Evolutionary conservation across 2,888 invertebrate genomes (phyloP).

Genomic region (Diarsia rubi): DNA sequence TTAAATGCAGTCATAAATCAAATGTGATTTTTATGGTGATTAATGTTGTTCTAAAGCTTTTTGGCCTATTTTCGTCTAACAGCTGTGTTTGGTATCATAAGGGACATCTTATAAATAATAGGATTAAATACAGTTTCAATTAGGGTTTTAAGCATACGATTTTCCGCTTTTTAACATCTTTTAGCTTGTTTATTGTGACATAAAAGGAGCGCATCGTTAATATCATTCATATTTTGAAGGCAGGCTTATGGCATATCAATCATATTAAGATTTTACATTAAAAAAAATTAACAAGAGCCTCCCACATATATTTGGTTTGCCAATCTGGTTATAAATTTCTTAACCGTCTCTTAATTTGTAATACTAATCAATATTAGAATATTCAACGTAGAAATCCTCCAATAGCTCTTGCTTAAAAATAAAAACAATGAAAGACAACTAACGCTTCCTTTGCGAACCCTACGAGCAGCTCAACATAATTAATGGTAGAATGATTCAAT

Average conservation of each 20-base stretch:
- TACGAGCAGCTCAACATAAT: slow-evolving; percentile 77
- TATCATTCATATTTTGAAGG: neutral
- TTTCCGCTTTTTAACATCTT: slow-evolving; percentile 42
- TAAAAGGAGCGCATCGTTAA: slow-evolving; percentile 9
- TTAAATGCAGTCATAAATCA: slow-evolving; percentile 67
- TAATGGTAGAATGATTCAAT: slow-evolving; percentile 86
- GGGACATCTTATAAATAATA: slow-evolving; percentile 62
- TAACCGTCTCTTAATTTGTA: neutral
- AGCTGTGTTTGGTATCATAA: slow-evolving; percentile 44
- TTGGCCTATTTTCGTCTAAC: slow-evolving; percentile 55
- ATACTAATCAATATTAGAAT: neutral
- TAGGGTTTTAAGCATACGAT: slow-evolving; percentile 28
- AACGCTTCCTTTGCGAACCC: slow-evolving; percentile 68
- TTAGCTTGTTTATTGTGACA: slow-evolving; percentile 24
- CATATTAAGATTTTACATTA: neutral
- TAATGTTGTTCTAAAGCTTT: slow-evolving; percentile 58
- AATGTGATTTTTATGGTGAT: slow-evolving; percentile 64
- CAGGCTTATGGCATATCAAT: neutral
- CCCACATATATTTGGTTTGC: neutral
- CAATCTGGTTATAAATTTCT: neutral
- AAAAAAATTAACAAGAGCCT: neutral
- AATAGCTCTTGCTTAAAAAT: neutral
- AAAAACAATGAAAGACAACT: neutral
- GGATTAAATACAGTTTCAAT: slow-evolving; percentile 56
- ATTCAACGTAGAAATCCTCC: neutral